Percentiles rank a stretch among this genome's conserved stretches.
Evolutionary conservation across 35 echinoderm and acorn worm species (phyloP).

Genomic region (Apostichopus parvimensis): DNA sequence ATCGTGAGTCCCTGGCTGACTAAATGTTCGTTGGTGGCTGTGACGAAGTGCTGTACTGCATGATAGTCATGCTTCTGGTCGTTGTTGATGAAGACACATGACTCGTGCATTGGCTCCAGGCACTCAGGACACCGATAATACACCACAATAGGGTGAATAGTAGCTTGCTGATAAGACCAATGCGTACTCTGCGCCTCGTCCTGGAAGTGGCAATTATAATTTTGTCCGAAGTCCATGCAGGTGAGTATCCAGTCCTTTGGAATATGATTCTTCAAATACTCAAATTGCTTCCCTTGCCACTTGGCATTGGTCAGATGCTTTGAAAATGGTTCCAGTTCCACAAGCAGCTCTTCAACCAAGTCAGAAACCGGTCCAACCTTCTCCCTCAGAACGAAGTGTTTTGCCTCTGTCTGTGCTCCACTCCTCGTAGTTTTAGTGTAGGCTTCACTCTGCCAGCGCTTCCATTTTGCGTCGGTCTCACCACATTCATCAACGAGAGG

Average conservation of each 20-base stretch:
- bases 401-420: not conserved
- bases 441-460: not conserved
- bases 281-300: constrained; percentile 35
- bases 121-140: constrained; percentile 50
- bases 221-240: constrained; percentile 51
- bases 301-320: constrained; percentile 28
- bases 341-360: not conserved
- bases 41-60: constrained; percentile 48
- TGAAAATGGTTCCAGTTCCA: constrained; percentile 22
- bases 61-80: constrained; percentile 64
- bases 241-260: constrained; percentile 25
- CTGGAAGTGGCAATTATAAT: constrained; percentile 53
- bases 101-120: constrained; percentile 9
- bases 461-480: not conserved
- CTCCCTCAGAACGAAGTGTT: not conserved
- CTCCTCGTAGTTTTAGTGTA: not conserved
- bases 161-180: constrained; percentile 57
- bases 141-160: constrained; percentile 47
- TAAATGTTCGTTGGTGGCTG: constrained; percentile 13
- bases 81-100: constrained; percentile 34
- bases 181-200: constrained; percentile 60
- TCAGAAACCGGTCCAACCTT: not conserved
- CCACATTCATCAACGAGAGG: too few relatives aligned
- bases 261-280: not conserved
- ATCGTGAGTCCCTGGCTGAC: constrained; percentile 6